Evolutionary conservation across 2,113 vertebrate species (phyloP).

Genomic region (Nyctibius bracteatus): DNA sequence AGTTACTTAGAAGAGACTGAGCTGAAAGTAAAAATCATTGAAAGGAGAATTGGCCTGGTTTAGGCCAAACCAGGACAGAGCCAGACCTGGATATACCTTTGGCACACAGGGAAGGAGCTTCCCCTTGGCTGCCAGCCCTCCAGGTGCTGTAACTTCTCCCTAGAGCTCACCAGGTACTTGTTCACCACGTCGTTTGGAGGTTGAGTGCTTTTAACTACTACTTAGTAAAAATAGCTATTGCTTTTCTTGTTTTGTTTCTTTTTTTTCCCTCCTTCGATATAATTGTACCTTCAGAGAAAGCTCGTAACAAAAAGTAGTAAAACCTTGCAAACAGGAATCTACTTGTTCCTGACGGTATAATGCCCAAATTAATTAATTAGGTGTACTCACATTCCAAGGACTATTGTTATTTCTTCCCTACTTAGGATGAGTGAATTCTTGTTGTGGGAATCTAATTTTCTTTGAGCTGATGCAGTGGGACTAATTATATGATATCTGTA

Average conservation of each 20-base stretch:
- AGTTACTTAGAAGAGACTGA: too few species aligned
- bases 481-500: slow-evolving; percentile 20
- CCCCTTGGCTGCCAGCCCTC: neutral
- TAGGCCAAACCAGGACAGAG: too few species aligned
- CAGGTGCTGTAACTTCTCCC: neutral
- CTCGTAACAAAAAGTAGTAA: neutral
- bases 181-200: fast-evolving
- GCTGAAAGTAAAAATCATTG: too few species aligned
- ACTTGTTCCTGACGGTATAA: neutral
- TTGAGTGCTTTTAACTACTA: neutral
- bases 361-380: neutral
- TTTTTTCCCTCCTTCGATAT: fast-evolving
- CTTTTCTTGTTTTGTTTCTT: neutral
- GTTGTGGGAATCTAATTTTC: neutral
- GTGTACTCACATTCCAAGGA: neutral
- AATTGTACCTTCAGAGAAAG: neutral
- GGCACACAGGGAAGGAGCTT: neutral
- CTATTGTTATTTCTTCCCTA: neutral
- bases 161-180: neutral
- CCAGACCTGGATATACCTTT: neutral
- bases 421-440: neutral
- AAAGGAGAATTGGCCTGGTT: too few species aligned
- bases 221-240: neutral
- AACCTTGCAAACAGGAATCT: neutral
- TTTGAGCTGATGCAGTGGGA: neutral